Conservation (phyloP, 2,888 invertebrate genomes). For the Polietes domitor region DNA sequence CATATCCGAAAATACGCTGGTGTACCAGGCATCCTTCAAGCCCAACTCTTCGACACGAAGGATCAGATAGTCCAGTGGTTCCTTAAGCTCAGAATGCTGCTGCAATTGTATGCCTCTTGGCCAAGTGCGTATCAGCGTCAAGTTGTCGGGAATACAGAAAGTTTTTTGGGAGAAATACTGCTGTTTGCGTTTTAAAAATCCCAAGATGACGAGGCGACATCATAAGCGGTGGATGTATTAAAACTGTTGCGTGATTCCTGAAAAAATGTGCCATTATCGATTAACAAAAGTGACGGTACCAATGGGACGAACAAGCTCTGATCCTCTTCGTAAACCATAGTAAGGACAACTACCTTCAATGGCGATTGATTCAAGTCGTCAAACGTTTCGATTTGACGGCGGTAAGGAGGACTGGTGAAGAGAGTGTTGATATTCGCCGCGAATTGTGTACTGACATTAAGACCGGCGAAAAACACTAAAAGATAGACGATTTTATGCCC, state of each 20-base stretch:
- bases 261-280: neutral
- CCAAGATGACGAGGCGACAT: conserved; percentile 36
- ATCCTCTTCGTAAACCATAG: too few relatives aligned
- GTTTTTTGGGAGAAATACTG: conserved; percentile 15
- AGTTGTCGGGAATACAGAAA: conserved; percentile 22
- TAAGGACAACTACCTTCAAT: neutral
- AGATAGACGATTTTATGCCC: conserved; percentile 28
- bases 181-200: conserved; percentile 35
- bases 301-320: neutral
- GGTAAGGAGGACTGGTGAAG: conserved; percentile 50
- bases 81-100: conserved; percentile 30
- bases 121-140: neutral
- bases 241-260: conserved; percentile 28
- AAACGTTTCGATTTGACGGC: neutral
- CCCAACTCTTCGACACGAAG: conserved; percentile 25
- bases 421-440: conserved; percentile 56
- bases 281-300: neutral
- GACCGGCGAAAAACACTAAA: conserved; percentile 49
- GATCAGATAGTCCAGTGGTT: conserved; percentile 30
- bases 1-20: conserved; percentile 36
- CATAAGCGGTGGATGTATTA: conserved; percentile 45
- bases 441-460: conserved; percentile 51
- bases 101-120: conserved; percentile 16
- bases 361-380: neutral
- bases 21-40: conserved; percentile 36